A percentile compares a stretch with the other conserved stretches of the same genome.
Evolutionary conservation across 2,797 vertebrate genomes (phyloP).

Genomic region (Eupleurogrammus muticus): DNA sequence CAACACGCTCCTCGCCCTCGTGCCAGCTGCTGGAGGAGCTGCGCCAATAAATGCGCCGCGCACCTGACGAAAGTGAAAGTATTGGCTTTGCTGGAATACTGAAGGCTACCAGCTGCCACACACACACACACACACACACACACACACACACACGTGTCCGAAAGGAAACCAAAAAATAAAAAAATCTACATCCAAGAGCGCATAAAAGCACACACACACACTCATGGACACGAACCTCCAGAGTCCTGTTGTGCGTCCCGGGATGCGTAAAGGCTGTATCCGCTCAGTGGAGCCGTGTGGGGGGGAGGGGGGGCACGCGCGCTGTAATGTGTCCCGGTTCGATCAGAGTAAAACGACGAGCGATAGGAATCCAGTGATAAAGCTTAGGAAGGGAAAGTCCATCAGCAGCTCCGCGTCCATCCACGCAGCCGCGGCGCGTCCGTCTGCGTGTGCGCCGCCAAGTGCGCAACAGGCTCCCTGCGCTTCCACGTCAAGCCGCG

Average conservation of each 20-base stretch:
- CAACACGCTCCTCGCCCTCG: background rate
- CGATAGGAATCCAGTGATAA: conserved; percentile 28
- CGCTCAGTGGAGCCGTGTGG: conserved; percentile 10
- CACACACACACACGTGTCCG: background rate
- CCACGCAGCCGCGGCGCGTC: conserved; percentile 6
- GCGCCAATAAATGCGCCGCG: background rate
- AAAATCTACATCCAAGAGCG: background rate
- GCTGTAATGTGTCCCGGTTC: background rate
- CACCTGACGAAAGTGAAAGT: conserved; percentile 70
- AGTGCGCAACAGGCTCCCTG: conserved; percentile 61
- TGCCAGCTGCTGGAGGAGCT: background rate
- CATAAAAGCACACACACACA: background rate
- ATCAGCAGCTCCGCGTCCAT: conserved; percentile 16
- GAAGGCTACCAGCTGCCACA: background rate
- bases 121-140: background rate
- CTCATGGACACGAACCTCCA: conserved; percentile 43
- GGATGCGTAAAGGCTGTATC: conserved; percentile 41
- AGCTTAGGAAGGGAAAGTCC: conserved; percentile 11
- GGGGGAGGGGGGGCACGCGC: background rate
- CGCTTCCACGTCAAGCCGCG: conserved; percentile 13
- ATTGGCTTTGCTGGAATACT: background rate
- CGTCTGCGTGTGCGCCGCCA: conserved; percentile 20
- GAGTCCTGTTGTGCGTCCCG: conserved; percentile 4
- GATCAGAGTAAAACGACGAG: background rate
- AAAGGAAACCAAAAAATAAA: no score